These are phyloP conservation scores for Drosophila tripunctata DNA, from an alignment of 2,888 invertebrate genomes.

Conservation along the genomic window DNA sequence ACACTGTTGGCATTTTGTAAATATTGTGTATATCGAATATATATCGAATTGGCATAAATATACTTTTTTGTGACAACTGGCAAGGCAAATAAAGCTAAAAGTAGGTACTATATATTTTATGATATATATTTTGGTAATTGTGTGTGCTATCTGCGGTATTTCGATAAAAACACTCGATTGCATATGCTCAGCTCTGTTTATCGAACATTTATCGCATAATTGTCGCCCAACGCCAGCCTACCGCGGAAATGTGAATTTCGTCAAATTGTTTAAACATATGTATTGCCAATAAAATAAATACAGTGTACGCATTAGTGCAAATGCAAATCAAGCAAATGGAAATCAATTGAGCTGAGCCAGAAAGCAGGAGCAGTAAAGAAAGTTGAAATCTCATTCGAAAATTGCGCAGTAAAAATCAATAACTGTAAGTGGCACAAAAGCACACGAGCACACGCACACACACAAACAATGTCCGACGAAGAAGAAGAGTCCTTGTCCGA, in stretches of 20 bases:
- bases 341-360: background rate
- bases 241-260: slow-evolving; percentile 71
- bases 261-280: slow-evolving; percentile 56
- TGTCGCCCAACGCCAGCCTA: slow-evolving; percentile 37
- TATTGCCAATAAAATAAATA: background rate
- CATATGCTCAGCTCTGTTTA: background rate
- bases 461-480: slow-evolving; percentile 82
- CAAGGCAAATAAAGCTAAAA: background rate
- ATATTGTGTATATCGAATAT: background rate
- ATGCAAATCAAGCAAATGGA: background rate
- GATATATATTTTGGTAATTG: too few species aligned
- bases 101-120: too few species aligned
- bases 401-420: slow-evolving; percentile 78
- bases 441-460: slow-evolving; percentile 33
- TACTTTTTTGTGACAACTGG: too few species aligned
- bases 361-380: background rate
- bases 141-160: background rate
- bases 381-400: slow-evolving; percentile 39
- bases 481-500: slow-evolving; percentile 81
- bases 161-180: slow-evolving; percentile 1
- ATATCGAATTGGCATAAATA: slow-evolving; percentile 4
- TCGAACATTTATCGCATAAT: slow-evolving; percentile 37
- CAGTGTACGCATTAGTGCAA: too few species aligned
- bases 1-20: background rate
- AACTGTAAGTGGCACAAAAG: slow-evolving; percentile 69